A percentile compares a stretch with the other conserved stretches of the same genome.
Conservation (phyloP, 2,797 vertebrate species). For the Remorina albescens region DNA sequence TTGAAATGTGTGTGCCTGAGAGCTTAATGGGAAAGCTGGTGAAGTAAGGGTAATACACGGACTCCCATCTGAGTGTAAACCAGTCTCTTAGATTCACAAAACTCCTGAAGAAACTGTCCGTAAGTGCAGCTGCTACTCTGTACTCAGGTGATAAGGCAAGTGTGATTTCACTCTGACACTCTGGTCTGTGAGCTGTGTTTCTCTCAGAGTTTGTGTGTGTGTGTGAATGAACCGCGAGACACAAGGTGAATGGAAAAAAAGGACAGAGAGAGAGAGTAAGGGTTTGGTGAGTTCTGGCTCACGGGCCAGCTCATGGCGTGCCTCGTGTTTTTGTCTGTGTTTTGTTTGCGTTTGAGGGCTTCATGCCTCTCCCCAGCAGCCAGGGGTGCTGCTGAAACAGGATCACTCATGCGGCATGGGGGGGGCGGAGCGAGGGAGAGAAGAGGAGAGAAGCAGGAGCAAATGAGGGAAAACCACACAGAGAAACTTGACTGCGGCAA, state of each 20-base stretch:
- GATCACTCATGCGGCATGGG: constrained; percentile 73
- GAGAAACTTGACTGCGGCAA: constrained; percentile 70
- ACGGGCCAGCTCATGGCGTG: constrained; percentile 62
- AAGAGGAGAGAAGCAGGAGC: constrained; percentile 39
- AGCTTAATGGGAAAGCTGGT: background rate
- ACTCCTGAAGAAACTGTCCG: background rate
- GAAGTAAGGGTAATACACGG: background rate
- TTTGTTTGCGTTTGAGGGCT: constrained; percentile 66
- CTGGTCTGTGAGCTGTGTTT: constrained; percentile 14
- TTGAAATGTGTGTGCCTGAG: constrained; percentile 13
- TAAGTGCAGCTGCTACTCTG: constrained; percentile 6
- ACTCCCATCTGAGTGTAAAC: constrained; percentile 5
- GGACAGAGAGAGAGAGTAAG: constrained; percentile 8
- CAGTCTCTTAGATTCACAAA: constrained; percentile 6
- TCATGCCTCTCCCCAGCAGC: constrained; percentile 59
- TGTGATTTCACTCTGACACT: constrained; percentile 30
- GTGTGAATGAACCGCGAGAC: constrained; percentile 25
- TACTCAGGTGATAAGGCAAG: constrained; percentile 32
- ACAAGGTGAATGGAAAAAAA: constrained; percentile 27
- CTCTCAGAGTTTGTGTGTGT: constrained; percentile 14
- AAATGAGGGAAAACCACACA: constrained; percentile 55
- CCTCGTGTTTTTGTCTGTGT: constrained; percentile 66
- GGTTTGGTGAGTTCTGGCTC: constrained; percentile 49
- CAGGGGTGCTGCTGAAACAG: constrained; percentile 69
- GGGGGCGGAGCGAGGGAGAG: constrained; percentile 47